Evolutionary conservation across 92 coral and sea anemone species (phyloP), one percentile per base, ranked within the genome.

Genomic region (Phymanthus crucifer): DNA sequence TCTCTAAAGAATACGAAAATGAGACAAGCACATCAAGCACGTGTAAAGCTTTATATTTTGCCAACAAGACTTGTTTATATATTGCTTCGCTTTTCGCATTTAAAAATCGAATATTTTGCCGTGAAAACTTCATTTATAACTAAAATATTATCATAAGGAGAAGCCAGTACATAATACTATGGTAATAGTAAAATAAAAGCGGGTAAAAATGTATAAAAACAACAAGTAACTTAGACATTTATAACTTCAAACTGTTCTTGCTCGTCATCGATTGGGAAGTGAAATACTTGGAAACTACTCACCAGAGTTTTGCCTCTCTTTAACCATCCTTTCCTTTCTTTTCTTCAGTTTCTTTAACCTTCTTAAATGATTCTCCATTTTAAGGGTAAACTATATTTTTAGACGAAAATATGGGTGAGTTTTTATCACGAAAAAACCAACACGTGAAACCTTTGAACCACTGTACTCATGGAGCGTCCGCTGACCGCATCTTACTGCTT

Each of bases 281-380:
- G 8, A 3, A 54, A 43, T 21, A 61, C 12, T 61, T 61, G 1
- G 29, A 61, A 24, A 29, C 13, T 61, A 24, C 68, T 74, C 67
- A 77, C 81, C 81, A 35, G 35, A 23, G 40, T 77, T 77, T 1
- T 69, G 46, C 54, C 13, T 77, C 38, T 77, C 81, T 34, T 36
- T 27, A 0, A 57, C 81, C 21, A 64, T 61, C 47, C 65, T 77
- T 38, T 56, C 29, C 83, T 79, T 79, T 36, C 69, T 79, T 70
- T 67, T 79, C 73, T 79, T 79, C 1, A 67, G 66, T 46, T 79
- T 79, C 32, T 79, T 79, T 24, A 79, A 26, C 35, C 69, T 79
- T 46, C 83, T 40, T 18, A 70, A 68, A 18, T 79, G 75, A 12
- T 35, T 79, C n/a, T 79, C 83, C 83, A 79, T 79, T 26, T 36